Evolutionary conservation across 2,797 vertebrate species (phyloP).

Genomic region (Bradypodion ventrale): DNA sequence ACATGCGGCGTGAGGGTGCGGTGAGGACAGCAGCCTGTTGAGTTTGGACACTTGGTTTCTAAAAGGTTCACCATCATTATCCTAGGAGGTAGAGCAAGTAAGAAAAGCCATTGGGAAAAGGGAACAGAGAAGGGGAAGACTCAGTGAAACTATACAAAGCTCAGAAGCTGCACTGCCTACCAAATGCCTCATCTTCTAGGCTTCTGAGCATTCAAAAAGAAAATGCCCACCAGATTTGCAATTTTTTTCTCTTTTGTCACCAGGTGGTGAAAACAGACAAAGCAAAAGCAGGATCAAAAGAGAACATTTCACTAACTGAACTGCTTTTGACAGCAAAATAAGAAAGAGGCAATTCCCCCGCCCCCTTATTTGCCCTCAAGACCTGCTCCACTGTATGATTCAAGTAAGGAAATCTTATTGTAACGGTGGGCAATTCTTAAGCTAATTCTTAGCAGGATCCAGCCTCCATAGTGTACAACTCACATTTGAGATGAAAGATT

Average conservation of each 20-base stretch:
- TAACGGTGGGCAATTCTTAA: too few species aligned
- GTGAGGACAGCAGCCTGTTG: too few species aligned
- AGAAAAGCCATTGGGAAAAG: not conserved
- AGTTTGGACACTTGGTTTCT: too few species aligned
- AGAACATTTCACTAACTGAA: not conserved
- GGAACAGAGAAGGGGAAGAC: not conserved
- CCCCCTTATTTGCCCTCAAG: too few species aligned
- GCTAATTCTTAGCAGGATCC: too few species aligned
- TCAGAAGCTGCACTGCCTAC: not conserved
- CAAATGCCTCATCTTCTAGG: not conserved
- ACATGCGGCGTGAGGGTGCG: too few species aligned
- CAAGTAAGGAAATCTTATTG: too few species aligned
- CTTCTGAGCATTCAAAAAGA: not conserved
- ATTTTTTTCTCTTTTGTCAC: not conserved
- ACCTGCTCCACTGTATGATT: too few species aligned
- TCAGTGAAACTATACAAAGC: not conserved
- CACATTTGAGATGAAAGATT: too few species aligned
- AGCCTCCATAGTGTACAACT: too few species aligned
- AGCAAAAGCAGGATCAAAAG: not conserved
- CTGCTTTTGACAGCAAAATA: not conserved
- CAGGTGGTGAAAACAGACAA: not conserved
- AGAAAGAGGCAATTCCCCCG: too few species aligned
- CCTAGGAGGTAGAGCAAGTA: not conserved
- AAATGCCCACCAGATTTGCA: not conserved
- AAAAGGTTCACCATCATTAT: too few species aligned